Conservation (phyloP, 2,888 invertebrate genomes). For the Bellardia bayeri region DNA sequence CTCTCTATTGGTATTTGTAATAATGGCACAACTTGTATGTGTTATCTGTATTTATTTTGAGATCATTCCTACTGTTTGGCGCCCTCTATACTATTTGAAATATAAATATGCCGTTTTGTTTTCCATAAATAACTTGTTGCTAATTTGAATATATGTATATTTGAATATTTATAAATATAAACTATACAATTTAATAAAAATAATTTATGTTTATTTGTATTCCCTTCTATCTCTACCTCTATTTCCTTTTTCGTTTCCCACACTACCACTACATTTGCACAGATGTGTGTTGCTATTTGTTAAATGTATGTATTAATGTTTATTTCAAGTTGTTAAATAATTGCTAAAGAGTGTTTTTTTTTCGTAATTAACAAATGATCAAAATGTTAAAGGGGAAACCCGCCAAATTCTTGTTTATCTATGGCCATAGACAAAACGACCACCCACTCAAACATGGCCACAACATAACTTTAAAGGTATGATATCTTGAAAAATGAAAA, state of each 20-base stretch:
- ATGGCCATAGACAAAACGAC: constrained; percentile 53
- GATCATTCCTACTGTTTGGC: too few relatives aligned
- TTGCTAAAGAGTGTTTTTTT: constrained; percentile 37
- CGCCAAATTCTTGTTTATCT: constrained; percentile 70
- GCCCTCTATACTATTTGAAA: too few relatives aligned
- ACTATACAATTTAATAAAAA: too few relatives aligned
- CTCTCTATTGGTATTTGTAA: too few relatives aligned
- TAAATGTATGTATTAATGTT: background rate
- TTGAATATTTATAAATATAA: too few relatives aligned
- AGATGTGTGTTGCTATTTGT: constrained; percentile 44
- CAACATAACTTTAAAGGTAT: constrained; percentile 32
- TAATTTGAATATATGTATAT: too few relatives aligned
- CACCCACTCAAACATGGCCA: constrained; percentile 42
- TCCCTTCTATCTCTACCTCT: background rate
- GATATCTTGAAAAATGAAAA: constrained; percentile 67
- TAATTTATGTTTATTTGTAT: background rate
- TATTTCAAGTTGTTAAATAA: constrained; percentile 47
- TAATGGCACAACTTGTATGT: too few relatives aligned
- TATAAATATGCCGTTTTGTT: too few relatives aligned
- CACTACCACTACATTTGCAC: constrained; percentile 17
- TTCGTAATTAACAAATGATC: constrained; percentile 67
- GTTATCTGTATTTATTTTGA: too few relatives aligned
- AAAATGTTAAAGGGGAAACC: constrained; percentile 71
- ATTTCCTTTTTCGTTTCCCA: too few relatives aligned
- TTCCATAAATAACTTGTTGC: too few relatives aligned